Evolutionary conservation across 2,113 vertebrate species (phyloP), one percentile per base, ranked within the genome.

Genomic region (Calidris pygmaea): DNA sequence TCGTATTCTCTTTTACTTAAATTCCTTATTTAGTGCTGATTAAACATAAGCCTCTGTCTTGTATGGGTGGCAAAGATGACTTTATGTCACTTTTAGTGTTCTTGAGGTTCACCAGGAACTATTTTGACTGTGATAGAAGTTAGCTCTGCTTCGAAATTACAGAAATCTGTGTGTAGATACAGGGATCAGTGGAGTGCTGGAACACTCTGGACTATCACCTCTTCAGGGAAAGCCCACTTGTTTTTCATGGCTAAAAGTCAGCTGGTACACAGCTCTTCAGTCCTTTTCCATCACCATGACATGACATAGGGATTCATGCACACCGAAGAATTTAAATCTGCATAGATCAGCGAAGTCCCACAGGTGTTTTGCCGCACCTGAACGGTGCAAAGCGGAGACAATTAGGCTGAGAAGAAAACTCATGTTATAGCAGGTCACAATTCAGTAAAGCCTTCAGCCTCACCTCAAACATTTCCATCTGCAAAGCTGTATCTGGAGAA

Each of bases 341-440:
- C 35, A 24, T 79, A 70, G 73, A 85, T 75, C 73, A 91, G 68
- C 76, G 91, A 79, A 79, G 80, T 53, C n/a, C 53, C 32, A 50
- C 90, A 95, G 89, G 62, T 94, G 81, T 68, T 94, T 90, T 85
- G 86, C 62, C 73, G 80, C 92, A 94, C 92, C 74, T 89, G 70
- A 92, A 48, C 62, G 70, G 80, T 53, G 37, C 84, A 91, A 95
- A 91, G 35, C 65, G 85, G 70, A 92, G 45, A 89, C 39, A 90
- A 78, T 73, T 52, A 60, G 58, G 23, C 53, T 85, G 63, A 93
- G 80, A 82, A 92, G 83, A 89, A 95, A 95, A 85, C 30, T 75
- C 58, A 2, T 12, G 45, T 77, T 94, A 22, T 58, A 90, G 63
- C 84, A 87, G 77, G 58, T 92, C 66, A 66, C 88, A 92, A 82